Percentiles rank a stretch among this genome's conserved stretches.
These are phyloP conservation scores for Drosophila prostipennis DNA, from an alignment of 2,888 invertebrate genomes.

Conservation along the genomic window DNA sequence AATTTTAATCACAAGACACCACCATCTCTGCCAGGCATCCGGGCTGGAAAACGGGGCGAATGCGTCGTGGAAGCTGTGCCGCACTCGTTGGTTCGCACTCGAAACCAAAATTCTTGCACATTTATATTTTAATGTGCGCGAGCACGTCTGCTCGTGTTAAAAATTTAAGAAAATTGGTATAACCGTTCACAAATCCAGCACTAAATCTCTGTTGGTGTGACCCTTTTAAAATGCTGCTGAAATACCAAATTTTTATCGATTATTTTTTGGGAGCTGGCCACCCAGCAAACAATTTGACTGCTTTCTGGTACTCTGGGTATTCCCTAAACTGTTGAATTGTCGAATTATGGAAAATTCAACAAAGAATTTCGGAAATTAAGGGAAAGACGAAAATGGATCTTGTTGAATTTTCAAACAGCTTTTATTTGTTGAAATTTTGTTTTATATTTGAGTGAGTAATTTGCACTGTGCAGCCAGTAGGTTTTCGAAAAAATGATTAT, in stretches of 20 bases:
- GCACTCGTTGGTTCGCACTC: constrained; percentile 42
- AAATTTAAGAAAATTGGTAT: constrained; percentile 20
- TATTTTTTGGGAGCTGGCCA: too few relatives aligned
- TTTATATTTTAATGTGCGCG: constrained; percentile 56
- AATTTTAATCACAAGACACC: constrained; percentile 86
- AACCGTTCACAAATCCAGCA: not conserved
- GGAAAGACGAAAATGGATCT: too few relatives aligned
- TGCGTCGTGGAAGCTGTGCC: constrained; percentile 55
- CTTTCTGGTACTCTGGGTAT: too few relatives aligned
- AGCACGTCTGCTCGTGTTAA: constrained; percentile 34
- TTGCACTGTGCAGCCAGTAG: too few relatives aligned
- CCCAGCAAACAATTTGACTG: too few relatives aligned
- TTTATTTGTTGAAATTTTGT: too few relatives aligned
- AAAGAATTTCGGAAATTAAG: too few relatives aligned
- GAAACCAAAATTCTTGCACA: constrained; percentile 58
- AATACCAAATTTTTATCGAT: not conserved
- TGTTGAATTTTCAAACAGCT: too few relatives aligned
- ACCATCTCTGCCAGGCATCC: constrained; percentile 86
- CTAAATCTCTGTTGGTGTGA: not conserved
- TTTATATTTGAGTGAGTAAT: too few relatives aligned
- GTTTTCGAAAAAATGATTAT: too few relatives aligned
- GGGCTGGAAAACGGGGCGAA: constrained; percentile 78
- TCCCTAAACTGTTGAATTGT: too few relatives aligned
- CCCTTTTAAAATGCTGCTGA: not conserved
- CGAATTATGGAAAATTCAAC: too few relatives aligned